These are phyloP conservation scores for Artemia sinica DNA, from an alignment of 2,888 invertebrate species.

Conservation along the genomic window DNA sequence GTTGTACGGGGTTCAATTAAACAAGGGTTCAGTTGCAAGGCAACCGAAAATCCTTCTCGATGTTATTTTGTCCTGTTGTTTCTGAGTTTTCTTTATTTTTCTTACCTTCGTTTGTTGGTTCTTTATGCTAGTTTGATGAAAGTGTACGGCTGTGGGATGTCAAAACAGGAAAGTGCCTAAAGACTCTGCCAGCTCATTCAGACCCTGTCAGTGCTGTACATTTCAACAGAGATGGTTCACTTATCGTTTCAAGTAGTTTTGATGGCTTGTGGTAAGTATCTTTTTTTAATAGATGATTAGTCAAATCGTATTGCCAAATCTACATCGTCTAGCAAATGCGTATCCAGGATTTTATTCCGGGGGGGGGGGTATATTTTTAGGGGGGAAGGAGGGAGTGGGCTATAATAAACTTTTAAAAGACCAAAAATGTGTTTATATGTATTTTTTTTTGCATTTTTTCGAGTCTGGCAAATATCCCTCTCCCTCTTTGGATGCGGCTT, in stretches of 20 bases:
- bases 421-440: too few species aligned
- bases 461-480: too few species aligned
- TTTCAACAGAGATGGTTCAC: constrained; percentile 92
- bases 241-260: constrained; percentile 96
- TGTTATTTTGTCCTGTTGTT: neutral
- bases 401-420: too few species aligned
- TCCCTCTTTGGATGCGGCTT: too few species aligned
- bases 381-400: too few species aligned
- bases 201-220: constrained; percentile 99
- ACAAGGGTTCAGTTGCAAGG: too few species aligned
- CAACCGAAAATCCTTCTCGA: too few species aligned
- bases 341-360: too few species aligned
- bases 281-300: neutral
- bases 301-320: neutral
- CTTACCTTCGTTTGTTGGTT: constrained; percentile 15
- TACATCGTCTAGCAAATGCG: too few species aligned
- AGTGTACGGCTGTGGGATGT: constrained; percentile 99
- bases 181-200: constrained; percentile 94
- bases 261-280: constrained; percentile 75
- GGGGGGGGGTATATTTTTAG: too few species aligned
- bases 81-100: neutral
- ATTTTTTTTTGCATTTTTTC: too few species aligned
- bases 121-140: constrained; percentile 62
- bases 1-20: too few species aligned
- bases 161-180: constrained; percentile 83